These are phyloP conservation scores for Clavelina lepadiformis DNA, from an alignment of 23 tunicate species.

Conservation along the genomic window DNA sequence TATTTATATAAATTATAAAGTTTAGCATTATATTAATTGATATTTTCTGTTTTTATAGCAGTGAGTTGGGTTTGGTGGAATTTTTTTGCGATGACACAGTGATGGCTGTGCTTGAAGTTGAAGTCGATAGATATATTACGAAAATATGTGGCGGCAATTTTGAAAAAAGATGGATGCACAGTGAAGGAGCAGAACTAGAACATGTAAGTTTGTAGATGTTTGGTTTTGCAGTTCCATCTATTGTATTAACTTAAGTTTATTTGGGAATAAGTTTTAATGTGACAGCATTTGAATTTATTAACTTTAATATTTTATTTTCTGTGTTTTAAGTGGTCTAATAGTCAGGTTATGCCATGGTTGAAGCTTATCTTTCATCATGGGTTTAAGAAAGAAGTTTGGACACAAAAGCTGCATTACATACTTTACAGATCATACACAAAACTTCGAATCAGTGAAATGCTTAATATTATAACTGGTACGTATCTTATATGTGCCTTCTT, in stretches of 20 bases:
- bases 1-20: too few relatives aligned
- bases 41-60: conserved; percentile 7
- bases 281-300: not conserved
- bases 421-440: conserved; percentile 68
- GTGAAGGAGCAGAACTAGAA: conserved; percentile 24
- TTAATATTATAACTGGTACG: conserved; percentile 67
- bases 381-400: conserved; percentile 31
- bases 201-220: conserved; percentile 8
- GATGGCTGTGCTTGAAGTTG: conserved; percentile 39
- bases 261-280: not conserved
- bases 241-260: not conserved
- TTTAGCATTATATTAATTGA: not conserved
- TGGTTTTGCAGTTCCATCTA: not conserved
- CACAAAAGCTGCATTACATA: conserved; percentile 38
- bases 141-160: conserved; percentile 49
- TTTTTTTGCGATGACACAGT: conserved; percentile 37
- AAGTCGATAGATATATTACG: conserved; percentile 44
- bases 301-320: not conserved
- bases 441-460: conserved; percentile 80
- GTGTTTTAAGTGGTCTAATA: conserved; percentile 47
- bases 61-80: conserved; percentile 30
- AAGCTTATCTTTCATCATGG: conserved; percentile 28
- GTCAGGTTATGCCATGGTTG: conserved; percentile 56
- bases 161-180: conserved; percentile 46
- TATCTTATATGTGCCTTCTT: too few relatives aligned